Evolutionary conservation across 2,797 vertebrate species (phyloP).

Genomic region (Lagorchestes hirsutus): DNA sequence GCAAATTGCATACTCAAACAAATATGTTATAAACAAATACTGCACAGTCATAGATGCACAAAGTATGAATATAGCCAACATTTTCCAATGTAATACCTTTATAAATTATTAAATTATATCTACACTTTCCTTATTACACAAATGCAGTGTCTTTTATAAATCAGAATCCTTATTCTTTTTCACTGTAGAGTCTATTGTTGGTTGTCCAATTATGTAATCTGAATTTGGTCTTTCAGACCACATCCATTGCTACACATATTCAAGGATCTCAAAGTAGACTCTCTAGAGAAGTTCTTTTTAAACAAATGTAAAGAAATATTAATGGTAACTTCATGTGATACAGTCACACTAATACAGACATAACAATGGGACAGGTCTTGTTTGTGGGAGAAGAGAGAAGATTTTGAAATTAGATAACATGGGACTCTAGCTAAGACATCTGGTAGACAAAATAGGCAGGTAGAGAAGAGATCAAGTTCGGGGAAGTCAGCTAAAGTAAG

Average conservation of each 20-base stretch:
- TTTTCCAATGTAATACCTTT: background rate
- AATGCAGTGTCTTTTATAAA: background rate
- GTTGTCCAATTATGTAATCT: background rate
- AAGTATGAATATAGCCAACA: slow-evolving; percentile 8
- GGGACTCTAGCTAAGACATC: background rate
- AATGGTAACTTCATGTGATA: background rate
- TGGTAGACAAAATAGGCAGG: background rate
- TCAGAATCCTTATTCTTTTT: background rate
- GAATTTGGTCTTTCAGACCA: background rate
- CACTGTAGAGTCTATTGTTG: background rate
- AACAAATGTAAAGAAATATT: background rate
- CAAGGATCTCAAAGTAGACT: background rate
- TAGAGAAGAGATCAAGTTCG: background rate
- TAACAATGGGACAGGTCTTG: background rate
- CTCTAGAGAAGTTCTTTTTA: background rate
- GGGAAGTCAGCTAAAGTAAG: background rate
- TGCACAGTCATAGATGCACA: slow-evolving; percentile 14
- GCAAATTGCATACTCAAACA: slow-evolving; percentile 8
- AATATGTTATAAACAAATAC: background rate
- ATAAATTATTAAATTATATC: slow-evolving; percentile 52
- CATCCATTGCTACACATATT: background rate
- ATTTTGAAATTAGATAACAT: background rate
- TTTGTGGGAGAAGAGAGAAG: background rate
- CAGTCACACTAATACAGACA: background rate
- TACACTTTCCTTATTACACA: background rate